Evolutionary conservation across 2,113 vertebrate species (phyloP), one percentile per base, ranked within the genome.

Genomic region (Paradoxurus hermaphroditus): DNA sequence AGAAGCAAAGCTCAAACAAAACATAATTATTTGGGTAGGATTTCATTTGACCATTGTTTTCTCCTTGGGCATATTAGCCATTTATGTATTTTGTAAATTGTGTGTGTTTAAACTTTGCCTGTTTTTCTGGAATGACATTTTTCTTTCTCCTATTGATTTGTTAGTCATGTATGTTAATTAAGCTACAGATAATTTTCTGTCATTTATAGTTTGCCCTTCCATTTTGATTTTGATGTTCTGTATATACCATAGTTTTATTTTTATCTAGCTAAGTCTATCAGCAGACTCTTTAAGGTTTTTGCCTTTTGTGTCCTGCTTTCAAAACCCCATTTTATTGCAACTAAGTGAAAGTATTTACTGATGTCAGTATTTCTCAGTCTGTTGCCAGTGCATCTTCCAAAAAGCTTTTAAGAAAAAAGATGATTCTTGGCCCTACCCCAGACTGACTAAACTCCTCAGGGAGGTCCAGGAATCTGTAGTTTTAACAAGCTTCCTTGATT

Each of bases 31-130:
- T 95, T 94, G 88, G 13, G 21, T 77, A 85, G 25, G 15, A 86
- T 78, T 92, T 78, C 13, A 73, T 89, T 21, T 96, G 86, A 62
- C 46, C 8, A 13, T 79, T 91, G 94, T 89, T 96, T 89, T 75
- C 21, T 77, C 18, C 27, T 75, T 86, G 46, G 19, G 5, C 67
- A 13, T 91, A 51, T 88, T 84, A 88, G 41, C 56, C 39, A 63
- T 97, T 86, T 44, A 62, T 91, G 51, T 53, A 93, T 29, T 88
- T 90, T 44, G 34, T 93, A 56, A 73, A 29, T 79, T 87, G 13
- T 63, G 14, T 96, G 21, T 83, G 92, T 96, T 81, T 95, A 92
- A 70, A 90, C n/a, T 95, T 92, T 89, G 13, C 67, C 51, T 86
- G 0, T 82, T 97, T 95, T 94, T 87, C 36, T 85, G 39, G 41